Evolutionary conservation across 1,140 invertebrate genomes (phyloP).

Genomic region (Steinernema khuongi): DNA sequence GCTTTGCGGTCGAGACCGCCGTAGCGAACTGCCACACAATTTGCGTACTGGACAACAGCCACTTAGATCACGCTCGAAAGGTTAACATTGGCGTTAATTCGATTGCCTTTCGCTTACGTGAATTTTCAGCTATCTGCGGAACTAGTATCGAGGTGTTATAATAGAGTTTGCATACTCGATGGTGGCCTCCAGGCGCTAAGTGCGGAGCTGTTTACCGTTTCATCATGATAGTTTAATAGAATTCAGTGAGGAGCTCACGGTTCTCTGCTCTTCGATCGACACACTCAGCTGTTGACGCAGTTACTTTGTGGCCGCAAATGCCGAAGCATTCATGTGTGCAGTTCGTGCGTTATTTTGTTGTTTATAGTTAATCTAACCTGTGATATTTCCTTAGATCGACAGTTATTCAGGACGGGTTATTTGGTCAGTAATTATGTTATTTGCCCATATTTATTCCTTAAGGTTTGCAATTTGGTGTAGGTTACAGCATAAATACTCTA

Average conservation of each 20-base stretch:
- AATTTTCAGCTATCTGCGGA: constrained; percentile 10
- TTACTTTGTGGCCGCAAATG: too few species aligned
- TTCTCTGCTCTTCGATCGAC: too few species aligned
- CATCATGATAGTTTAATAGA: too few species aligned
- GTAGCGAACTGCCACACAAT: constrained; percentile 26
- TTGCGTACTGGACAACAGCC: constrained; percentile 23
- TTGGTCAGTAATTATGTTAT: too few species aligned
- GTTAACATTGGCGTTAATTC: constrained; percentile 16
- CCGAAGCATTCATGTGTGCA: too few species aligned
- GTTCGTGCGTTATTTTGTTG: too few species aligned
- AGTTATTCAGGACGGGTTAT: too few species aligned
- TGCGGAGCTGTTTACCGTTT: background rate
- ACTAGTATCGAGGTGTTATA: background rate
- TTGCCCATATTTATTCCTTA: background rate
- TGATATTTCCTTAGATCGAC: too few species aligned
- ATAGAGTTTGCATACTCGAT: constrained; percentile 5
- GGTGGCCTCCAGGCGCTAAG: background rate
- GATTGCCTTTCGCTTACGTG: constrained; percentile 3
- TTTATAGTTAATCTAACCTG: too few species aligned
- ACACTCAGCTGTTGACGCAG: too few species aligned
- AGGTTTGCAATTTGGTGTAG: background rate
- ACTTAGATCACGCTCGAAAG: constrained; percentile 3
- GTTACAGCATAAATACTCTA: background rate
- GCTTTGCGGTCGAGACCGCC: constrained; percentile 22
- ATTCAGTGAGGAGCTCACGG: too few species aligned